Conservation (phyloP, 2,888 invertebrate species). For the Zaprionus lineosus region DNA sequence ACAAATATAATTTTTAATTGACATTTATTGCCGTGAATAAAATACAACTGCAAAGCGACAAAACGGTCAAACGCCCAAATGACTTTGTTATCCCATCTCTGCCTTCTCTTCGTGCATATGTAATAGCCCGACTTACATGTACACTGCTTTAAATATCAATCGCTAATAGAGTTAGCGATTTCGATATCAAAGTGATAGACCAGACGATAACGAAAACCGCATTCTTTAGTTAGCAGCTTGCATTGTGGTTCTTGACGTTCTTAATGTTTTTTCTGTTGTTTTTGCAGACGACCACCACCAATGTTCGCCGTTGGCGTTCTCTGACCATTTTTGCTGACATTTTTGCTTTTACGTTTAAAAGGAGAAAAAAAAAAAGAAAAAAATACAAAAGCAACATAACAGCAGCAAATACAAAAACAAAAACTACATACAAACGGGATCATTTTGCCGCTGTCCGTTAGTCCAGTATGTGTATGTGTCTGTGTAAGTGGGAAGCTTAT, state of each 20-base stretch:
- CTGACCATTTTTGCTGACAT: conserved; percentile 46
- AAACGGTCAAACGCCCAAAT: conserved; percentile 26
- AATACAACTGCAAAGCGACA: conserved; percentile 15
- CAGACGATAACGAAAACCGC: conserved; percentile 42
- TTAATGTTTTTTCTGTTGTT: conserved; percentile 17
- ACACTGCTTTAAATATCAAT: conserved; percentile 40
- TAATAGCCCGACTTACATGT: conserved; percentile 4
- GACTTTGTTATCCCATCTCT: conserved; percentile 11
- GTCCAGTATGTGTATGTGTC: conserved; percentile 21
- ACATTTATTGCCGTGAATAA: conserved; percentile 67
- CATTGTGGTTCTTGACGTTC: conserved; percentile 7
- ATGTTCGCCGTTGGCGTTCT: conserved; percentile 38
- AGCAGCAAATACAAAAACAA: conserved; percentile 17
- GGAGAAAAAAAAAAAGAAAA: conserved; percentile 20
- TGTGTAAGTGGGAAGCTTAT: conserved; percentile 5
- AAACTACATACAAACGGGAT: conserved; percentile 57
- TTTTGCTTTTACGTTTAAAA: conserved; percentile 33
- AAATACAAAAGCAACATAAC: background rate
- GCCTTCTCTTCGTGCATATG: background rate
- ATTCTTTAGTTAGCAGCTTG: conserved; percentile 51
- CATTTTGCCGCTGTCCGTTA: conserved; percentile 48
- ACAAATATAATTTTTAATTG: conserved; percentile 69
- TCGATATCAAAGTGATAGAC: conserved; percentile 27
- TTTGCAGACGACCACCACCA: conserved; percentile 47
- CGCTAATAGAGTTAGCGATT: conserved; percentile 31